Evolutionary conservation across 2,113 vertebrate genomes (phyloP), one percentile per base, ranked within the genome.

Genomic region (Australoheros scitulus): DNA sequence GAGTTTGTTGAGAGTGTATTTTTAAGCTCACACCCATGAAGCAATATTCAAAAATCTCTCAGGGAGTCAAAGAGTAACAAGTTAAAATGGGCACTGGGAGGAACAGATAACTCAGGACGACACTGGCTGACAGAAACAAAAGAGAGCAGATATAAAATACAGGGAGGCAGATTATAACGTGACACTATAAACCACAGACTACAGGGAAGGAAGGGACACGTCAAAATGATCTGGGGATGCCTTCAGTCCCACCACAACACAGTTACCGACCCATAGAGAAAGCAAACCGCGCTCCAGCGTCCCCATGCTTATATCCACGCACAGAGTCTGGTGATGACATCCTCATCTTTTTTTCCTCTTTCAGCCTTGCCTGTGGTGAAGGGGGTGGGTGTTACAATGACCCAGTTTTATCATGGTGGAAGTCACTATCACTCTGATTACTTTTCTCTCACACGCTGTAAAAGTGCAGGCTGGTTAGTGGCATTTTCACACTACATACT

Each of bases 321-420:
- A 94, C 90, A 89, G 87, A 90, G 84, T 84, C 91, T 87, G 92
- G 59, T 87, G 94, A 91, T 80, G 93, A 88, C 78, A 85, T 94
- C 94, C 90, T 94, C 92, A 90, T 94, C 93, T 85, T 85, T 83
- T 84, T 89, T 92, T 77, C 83, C 83, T 91, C 90, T 93, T 94
- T 93, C 91, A 93, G 93, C 88, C 80, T 92, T 89, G 92, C 94
- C 94, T 95, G 95, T 93, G 93, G 94, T 95, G 92, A 90, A 92
- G 91, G 93, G 93, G 93, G 83, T 87, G 88, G 90, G 92, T 91
- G 94, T 94, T 94, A 95, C 91, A 94, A 88, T 96, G 95, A 96
- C 96, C 95, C 95, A 96, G 91, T 93, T 96, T 96, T 94, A 90
- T 95, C 94, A 95, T 89, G 94, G 89, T 93, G 90, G 87, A 93